Base-by-base conservation (phyloP, 2,113 vertebrate species). In the Ochotona princeps region DNA sequence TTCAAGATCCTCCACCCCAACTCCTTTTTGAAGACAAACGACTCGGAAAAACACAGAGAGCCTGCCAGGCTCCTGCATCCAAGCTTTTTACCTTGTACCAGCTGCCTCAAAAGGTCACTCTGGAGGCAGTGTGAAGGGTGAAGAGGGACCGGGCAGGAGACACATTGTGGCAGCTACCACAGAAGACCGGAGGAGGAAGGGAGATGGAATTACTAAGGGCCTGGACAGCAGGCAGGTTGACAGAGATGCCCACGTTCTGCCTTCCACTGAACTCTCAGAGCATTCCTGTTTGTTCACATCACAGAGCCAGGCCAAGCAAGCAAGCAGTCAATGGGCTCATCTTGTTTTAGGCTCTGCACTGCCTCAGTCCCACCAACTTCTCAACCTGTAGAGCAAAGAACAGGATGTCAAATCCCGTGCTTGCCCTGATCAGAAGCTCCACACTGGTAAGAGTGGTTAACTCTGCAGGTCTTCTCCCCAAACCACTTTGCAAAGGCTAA, bases 391-490 rank as follows among this genome's bases (percentile, higher is more conserved):
- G 61, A 67, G 26, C 26, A 25, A n/a, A 83, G 65, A n/a, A 44
- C 73, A 44, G 60, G 15, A 90, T 32, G 23, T 70, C 49, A 84
- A 23, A 70, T 75, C 21, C 26, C 49, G 49, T 2, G 26, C 23
- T 61, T 57, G 54, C 66, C 3, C 8, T 20, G 35, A 51, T 57
- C 63, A 86, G 60, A 79, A 75, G 25, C 70, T 66, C n/a, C 20
- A 69, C 2, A 15, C 35, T 51, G 25, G 83, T 32, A 49, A 51
- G 70, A 79, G 83, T 73, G 32, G 51, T 44, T 38, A 90, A 92
- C 12, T 85, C 54, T 81, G 61, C 47, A 30, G 54, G 26, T 85
- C 85, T 95, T 88, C 83, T 75, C 66, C 82, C 76, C 89, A 84
- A 87, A 69, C 12, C 60, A 26, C 57, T 63, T 28, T 61, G 65